Conservation (phyloP, 2,797 vertebrate species). For the Varecia variegata region DNA sequence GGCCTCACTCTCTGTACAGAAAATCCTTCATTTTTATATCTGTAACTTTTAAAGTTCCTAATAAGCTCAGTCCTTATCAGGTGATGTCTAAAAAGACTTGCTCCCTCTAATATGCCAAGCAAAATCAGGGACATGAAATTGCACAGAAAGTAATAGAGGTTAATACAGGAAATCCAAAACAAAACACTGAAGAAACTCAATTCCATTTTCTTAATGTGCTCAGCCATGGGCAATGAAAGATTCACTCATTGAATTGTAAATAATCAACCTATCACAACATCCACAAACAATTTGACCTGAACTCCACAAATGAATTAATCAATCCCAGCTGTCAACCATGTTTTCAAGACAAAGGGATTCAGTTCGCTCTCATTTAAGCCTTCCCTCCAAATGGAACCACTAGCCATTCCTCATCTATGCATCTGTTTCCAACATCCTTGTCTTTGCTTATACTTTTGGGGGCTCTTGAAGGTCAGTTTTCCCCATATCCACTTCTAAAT, state of each 20-base stretch:
- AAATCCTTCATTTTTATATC: neutral
- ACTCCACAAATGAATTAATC: constrained; percentile 53
- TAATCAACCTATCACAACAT: constrained; percentile 15
- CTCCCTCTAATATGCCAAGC: neutral
- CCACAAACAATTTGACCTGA: constrained; percentile 16
- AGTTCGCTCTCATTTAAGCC: neutral
- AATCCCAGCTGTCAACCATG: constrained; percentile 11
- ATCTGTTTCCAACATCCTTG: neutral
- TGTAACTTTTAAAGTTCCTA: neutral
- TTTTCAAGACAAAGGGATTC: constrained; percentile 37
- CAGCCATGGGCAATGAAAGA: constrained; percentile 8
- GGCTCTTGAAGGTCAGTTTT: neutral
- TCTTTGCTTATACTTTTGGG: neutral
- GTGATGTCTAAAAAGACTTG: neutral
- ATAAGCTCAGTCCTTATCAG: neutral
- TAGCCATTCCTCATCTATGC: neutral
- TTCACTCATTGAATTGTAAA: constrained; percentile 51
- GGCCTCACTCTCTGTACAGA: neutral
- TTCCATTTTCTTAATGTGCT: constrained; percentile 49
- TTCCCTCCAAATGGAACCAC: neutral
- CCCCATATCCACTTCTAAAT: neutral
- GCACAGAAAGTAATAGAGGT: neutral
- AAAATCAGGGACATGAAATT: constrained; percentile 34
- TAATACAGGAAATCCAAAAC: constrained; percentile 53
- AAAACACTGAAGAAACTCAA: constrained; percentile 42